phyloP scores from a whole-genome alignment of 2,113 vertebrate species.

The Cheirogaleus medius region DNA sequence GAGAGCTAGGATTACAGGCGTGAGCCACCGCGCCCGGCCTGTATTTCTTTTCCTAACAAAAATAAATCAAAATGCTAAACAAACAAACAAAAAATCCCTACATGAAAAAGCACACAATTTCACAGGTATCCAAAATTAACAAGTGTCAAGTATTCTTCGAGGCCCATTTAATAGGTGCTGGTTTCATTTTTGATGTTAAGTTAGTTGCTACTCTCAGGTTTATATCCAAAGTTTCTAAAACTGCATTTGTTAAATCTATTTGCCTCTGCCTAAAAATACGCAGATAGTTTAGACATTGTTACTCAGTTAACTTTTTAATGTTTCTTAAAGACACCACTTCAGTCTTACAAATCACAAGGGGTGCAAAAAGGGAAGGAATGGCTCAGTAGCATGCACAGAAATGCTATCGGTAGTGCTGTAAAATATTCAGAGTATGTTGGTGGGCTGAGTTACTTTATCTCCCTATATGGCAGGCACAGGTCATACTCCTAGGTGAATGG shows the following conservation, averaged over 20 bases:
- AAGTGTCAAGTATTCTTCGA: constrained; percentile 12
- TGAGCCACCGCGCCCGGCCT: too few species aligned
- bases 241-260: neutral
- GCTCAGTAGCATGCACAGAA: neutral
- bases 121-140: neutral
- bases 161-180: neutral
- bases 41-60: constrained; percentile 26
- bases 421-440: neutral
- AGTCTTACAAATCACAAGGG: neutral
- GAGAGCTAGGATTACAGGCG: too few species aligned
- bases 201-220: neutral
- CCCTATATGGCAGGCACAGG: neutral
- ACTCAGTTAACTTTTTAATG: neutral
- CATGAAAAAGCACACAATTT: neutral
- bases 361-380: neutral
- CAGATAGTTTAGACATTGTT: neutral
- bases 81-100: neutral
- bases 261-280: neutral
- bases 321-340: neutral
- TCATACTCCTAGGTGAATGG: neutral
- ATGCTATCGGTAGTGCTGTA: neutral
- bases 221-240: constrained; percentile 36
- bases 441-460: neutral
- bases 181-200: neutral
- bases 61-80: neutral